These are phyloP conservation scores for Nematolebias whitei DNA, from an alignment of 2,113 vertebrate genomes.

Conservation along the genomic window DNA sequence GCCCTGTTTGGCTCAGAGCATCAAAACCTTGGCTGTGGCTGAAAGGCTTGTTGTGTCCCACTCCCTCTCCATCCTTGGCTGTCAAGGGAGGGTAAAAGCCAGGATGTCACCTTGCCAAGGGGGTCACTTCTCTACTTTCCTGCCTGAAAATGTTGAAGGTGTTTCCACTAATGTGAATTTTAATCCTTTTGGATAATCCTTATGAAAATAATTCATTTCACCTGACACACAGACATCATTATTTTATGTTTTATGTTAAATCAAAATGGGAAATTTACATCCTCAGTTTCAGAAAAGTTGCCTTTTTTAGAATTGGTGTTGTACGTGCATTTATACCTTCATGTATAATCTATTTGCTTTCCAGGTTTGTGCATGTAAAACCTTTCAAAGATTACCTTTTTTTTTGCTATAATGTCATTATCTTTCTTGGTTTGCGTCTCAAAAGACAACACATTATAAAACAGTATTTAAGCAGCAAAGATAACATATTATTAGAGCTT, in stretches of 20 bases:
- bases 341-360: not conserved
- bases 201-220: not conserved
- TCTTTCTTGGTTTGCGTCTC: not conserved
- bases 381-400: no score
- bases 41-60: conserved; percentile 68
- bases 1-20: conserved; percentile 74
- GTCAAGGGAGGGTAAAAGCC: conserved; percentile 62
- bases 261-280: not conserved
- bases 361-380: no score
- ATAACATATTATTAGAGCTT: not conserved
- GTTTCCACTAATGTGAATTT: conserved; percentile 49
- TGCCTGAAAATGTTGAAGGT: conserved; percentile 37
- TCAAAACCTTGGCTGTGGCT: conserved; percentile 78
- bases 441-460: not conserved
- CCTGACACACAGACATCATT: not conserved
- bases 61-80: conserved; percentile 58
- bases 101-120: conserved; percentile 74
- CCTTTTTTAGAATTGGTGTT: no score
- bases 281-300: no score
- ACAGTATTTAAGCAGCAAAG: not conserved
- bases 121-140: conserved; percentile 64
- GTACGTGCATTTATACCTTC: no score
- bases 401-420: not conserved
- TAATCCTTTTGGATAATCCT: conserved; percentile 34
- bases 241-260: no score